Evolutionary conservation across 1,140 invertebrate species (phyloP).

Genomic region (Metopolophium dirhodum): DNA sequence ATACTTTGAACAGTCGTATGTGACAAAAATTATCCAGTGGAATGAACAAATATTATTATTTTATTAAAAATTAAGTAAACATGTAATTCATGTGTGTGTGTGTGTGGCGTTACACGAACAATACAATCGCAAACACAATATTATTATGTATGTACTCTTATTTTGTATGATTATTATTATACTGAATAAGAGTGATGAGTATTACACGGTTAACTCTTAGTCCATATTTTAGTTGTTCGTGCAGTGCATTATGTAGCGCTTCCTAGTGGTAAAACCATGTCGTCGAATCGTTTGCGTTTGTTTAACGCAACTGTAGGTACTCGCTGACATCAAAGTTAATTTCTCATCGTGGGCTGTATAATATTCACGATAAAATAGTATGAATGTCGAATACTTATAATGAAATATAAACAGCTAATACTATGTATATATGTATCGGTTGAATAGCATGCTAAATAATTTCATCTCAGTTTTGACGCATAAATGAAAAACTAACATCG

Average conservation of each 20-base stretch:
- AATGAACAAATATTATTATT: background rate
- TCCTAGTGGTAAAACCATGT: constrained; percentile 7
- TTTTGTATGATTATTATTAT: background rate
- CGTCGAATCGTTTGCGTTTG: background rate
- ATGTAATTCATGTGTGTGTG: background rate
- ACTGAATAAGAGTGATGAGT: background rate
- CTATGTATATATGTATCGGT: background rate
- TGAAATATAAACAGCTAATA: background rate
- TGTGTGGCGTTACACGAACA: background rate
- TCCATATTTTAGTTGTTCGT: background rate
- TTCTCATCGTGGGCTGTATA: background rate
- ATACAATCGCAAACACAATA: background rate
- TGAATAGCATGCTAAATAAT: background rate
- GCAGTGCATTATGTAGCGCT: constrained; percentile 14
- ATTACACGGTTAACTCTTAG: background rate
- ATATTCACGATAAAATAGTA: background rate
- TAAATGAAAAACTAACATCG: background rate
- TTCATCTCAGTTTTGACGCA: background rate
- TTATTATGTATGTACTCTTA: background rate
- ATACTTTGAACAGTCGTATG: background rate
- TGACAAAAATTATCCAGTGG: background rate
- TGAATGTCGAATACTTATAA: background rate
- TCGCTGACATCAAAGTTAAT: background rate
- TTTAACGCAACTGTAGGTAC: background rate
- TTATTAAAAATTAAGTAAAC: background rate